These are phyloP conservation scores for Lycodopsis pacificus DNA, from an alignment of 2,797 vertebrate species.

Conservation along the genomic window DNA sequence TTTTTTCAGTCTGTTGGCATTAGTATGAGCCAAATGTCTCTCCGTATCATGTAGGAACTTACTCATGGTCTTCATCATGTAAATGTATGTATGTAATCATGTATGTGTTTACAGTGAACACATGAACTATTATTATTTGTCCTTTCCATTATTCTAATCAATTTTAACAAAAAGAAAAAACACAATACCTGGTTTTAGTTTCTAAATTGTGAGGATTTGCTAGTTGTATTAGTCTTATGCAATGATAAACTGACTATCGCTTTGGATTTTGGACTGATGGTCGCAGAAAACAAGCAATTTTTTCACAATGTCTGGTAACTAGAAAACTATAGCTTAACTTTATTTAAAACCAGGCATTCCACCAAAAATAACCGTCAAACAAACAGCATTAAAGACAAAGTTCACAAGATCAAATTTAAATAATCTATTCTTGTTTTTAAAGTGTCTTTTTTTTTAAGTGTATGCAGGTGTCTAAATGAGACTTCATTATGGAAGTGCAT, in stretches of 20 bases:
- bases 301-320: background rate
- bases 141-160: background rate
- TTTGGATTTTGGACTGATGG: background rate
- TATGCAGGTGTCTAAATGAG: slow-evolving; percentile 30
- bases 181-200: background rate
- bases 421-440: background rate
- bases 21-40: background rate
- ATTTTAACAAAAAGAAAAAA: background rate
- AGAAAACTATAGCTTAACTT: background rate
- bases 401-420: background rate
- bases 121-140: background rate
- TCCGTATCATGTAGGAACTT: background rate
- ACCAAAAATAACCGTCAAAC: background rate
- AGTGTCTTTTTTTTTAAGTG: background rate
- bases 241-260: background rate
- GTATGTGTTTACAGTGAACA: too few species aligned
- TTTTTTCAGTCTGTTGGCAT: background rate
- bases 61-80: background rate
- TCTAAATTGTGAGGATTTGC: background rate
- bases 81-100: too few species aligned
- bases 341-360: background rate
- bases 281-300: background rate
- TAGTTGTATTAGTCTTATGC: background rate
- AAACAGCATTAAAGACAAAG: background rate
- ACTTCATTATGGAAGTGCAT: slow-evolving; percentile 40